Evolutionary conservation across 30 jellyfish, hydroid and myxozoan species (phyloP).

Genomic region (Cassiopea xamachana): DNA sequence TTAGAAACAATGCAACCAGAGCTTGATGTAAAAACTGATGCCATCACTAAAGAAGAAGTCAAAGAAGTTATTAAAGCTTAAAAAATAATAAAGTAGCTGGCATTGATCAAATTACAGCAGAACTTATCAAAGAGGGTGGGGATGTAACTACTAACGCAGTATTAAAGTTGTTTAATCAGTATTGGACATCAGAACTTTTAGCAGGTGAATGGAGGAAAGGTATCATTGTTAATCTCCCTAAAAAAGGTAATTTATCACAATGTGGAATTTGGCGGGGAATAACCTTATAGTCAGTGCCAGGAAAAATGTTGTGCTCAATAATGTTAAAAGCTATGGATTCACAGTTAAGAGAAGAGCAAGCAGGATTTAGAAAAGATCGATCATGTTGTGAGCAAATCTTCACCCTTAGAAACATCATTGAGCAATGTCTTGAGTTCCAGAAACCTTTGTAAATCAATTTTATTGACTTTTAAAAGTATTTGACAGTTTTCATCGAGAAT

Average conservation of each 20-base stretch:
- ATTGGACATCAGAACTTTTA: neutral
- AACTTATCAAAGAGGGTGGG: conserved; percentile 13
- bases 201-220: conserved; percentile 5
- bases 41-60: conserved; percentile 5
- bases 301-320: conserved; percentile 12
- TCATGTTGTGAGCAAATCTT: conserved; percentile 15
- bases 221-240: conserved; percentile 8
- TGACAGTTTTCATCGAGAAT: conserved; percentile 14
- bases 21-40: neutral
- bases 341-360: conserved; percentile 11
- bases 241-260: neutral
- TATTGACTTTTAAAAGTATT: conserved; percentile 20
- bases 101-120: conserved; percentile 4
- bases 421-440: conserved; percentile 5
- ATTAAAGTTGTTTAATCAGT: neutral
- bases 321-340: neutral
- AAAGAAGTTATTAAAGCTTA: neutral
- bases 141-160: neutral
- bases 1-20: neutral
- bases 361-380: conserved; percentile 9
- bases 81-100: conserved; percentile 2
- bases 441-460: neutral
- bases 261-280: conserved; percentile 20
- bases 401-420: conserved; percentile 17
- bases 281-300: conserved; percentile 1